These are phyloP conservation scores for Leptestheria dahalacensis DNA, from an alignment of 1,140 invertebrate genomes.

Conservation along the genomic window DNA sequence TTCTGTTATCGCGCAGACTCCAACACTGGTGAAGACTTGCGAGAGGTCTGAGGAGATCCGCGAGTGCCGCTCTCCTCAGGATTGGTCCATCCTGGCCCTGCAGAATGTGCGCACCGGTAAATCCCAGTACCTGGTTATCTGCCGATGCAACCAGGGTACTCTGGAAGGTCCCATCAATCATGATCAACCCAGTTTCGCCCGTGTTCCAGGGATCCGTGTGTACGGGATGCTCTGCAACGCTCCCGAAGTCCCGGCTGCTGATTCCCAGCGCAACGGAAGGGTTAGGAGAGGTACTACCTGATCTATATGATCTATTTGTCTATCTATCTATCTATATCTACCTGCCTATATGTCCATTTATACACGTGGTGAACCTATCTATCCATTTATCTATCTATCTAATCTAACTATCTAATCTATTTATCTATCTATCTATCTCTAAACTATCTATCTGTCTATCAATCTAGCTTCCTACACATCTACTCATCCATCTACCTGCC, in stretches of 20 bases:
- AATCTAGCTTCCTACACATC: too few relatives aligned
- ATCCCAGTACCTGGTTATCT: constrained; percentile 85
- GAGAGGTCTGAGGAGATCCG: constrained; percentile 76
- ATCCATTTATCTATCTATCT: too few relatives aligned
- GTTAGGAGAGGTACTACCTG: background rate
- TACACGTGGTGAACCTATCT: too few relatives aligned
- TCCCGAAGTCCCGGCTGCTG: constrained; percentile 4
- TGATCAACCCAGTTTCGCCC: constrained; percentile 81
- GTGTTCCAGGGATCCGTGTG: constrained; percentile 76
- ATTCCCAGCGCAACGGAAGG: background rate
- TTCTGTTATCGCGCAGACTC: constrained; percentile 39
- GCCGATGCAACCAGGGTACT: constrained; percentile 65
- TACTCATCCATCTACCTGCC: too few relatives aligned
- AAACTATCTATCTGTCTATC: too few relatives aligned
- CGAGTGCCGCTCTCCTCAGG: constrained; percentile 66
- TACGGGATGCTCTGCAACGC: constrained; percentile 77
- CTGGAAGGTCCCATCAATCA: constrained; percentile 84
- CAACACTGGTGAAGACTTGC: constrained; percentile 83
- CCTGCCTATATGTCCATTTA: too few relatives aligned
- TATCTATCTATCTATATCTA: too few relatives aligned
- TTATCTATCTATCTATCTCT: too few relatives aligned
- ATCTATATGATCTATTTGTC: background rate
- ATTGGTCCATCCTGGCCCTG: constrained; percentile 79
- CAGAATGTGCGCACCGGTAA: constrained; percentile 85
- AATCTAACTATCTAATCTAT: too few relatives aligned